phyloP scores from a whole-genome alignment of 2,888 invertebrate species.

The Stenodema calcarata region DNA sequence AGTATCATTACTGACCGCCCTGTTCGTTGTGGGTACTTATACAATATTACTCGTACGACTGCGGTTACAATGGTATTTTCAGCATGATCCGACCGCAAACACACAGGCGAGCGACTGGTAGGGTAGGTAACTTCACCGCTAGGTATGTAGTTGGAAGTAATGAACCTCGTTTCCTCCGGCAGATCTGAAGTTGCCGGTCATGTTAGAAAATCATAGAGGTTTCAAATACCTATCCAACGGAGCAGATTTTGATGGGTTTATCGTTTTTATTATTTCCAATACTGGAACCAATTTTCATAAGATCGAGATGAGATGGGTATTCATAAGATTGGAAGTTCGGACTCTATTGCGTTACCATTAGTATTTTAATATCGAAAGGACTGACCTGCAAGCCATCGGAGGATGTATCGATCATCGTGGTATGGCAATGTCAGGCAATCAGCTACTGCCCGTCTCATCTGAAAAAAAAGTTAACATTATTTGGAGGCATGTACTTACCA shows the following conservation, averaged over 20 bases:
- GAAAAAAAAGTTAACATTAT: slow-evolving; percentile 62
- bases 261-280: too few species aligned
- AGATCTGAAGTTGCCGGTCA: not conserved
- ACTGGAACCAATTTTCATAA: too few species aligned
- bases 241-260: too few species aligned
- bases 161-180: not conserved
- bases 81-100: not conserved
- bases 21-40: too few species aligned
- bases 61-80: not conserved
- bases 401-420: slow-evolving; percentile 78
- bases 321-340: too few species aligned
- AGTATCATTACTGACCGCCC: too few species aligned
- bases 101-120: too few species aligned
- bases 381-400: slow-evolving; percentile 82
- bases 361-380: not conserved
- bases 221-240: not conserved
- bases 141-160: not conserved
- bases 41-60: not conserved
- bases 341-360: too few species aligned
- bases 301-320: too few species aligned
- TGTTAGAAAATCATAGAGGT: not conserved
- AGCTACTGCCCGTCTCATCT: slow-evolving; percentile 76
- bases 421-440: slow-evolving; percentile 72
- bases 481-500: too few species aligned
- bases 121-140: too few species aligned